Percentiles rank a stretch among this genome's conserved stretches.
Conservation (phyloP, 2,888 invertebrate genomes). For the Celastrina argiolus region DNA sequence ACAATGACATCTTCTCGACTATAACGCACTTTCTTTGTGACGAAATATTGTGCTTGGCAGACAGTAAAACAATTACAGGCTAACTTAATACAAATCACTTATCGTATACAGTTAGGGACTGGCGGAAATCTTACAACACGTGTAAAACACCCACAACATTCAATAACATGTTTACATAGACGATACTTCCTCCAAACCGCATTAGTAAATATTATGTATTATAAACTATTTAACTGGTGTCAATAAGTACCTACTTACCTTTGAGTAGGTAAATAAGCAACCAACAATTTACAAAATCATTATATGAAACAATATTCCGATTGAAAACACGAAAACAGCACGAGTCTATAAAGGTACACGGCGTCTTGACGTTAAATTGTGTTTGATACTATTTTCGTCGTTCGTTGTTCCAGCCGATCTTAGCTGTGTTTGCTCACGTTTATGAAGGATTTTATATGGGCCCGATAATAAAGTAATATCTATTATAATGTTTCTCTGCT, state of each 20-base stretch:
- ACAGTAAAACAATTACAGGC: no score
- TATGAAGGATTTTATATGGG: slow-evolving; percentile 16
- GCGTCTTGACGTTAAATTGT: slow-evolving; percentile 31
- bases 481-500: neutral
- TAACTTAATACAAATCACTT: no score
- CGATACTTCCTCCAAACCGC: no score
- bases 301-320: slow-evolving; percentile 13
- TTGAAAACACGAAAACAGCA: slow-evolving; percentile 9
- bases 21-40: no score
- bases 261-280: neutral
- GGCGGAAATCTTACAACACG: no score
- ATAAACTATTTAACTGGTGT: no score
- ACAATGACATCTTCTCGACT: no score
- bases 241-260: neutral
- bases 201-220: no score
- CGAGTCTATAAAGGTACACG: neutral
- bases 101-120: no score
- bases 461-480: neutral
- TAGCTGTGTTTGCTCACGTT: slow-evolving; percentile 31
- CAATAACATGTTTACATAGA: no score
- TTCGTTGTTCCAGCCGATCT: slow-evolving; percentile 40
- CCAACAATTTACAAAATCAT: slow-evolving; percentile 3
- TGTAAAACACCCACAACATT: no score
- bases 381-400: slow-evolving; percentile 48
- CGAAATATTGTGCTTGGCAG: no score